A percentile compares a stretch with the other conserved stretches of the same genome.
These are phyloP conservation scores for Lepidostoma basale DNA, from an alignment of 1,140 invertebrate genomes.

Conservation along the genomic window DNA sequence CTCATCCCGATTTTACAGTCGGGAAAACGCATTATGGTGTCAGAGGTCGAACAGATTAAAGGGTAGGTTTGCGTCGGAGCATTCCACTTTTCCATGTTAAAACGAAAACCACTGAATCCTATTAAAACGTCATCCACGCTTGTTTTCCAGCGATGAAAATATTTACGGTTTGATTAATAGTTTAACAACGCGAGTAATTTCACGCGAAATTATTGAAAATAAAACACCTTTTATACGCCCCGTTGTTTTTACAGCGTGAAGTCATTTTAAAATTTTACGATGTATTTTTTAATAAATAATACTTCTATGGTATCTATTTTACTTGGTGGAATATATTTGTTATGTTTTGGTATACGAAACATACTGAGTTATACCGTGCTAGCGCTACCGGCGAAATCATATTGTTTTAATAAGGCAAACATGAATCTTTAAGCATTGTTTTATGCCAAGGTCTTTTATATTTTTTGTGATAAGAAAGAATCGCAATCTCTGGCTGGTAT, in stretches of 20 bases:
- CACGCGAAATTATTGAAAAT: conserved; percentile 7
- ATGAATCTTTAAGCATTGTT: too few relatives aligned
- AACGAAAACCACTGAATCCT: not conserved
- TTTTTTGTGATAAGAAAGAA: too few relatives aligned
- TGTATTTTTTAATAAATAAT: not conserved
- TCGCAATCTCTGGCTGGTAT: not conserved
- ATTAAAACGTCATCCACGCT: not conserved
- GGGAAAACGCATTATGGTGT: conserved; percentile 24
- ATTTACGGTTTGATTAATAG: conserved; percentile 19
- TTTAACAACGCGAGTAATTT: conserved; percentile 10
- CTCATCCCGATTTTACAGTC: conserved; percentile 16
- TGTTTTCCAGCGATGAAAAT: conserved; percentile 8
- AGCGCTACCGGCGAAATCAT: too few relatives aligned
- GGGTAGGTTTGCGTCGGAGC: conserved; percentile 13
- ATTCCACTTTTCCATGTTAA: conserved; percentile 23
- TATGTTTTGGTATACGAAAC: too few relatives aligned
- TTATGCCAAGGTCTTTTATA: too few relatives aligned
- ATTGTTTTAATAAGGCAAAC: too few relatives aligned
- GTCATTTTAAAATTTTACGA: not conserved
- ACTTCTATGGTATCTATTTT: too few relatives aligned
- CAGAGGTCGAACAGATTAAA: conserved; percentile 32
- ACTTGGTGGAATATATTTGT: too few relatives aligned
- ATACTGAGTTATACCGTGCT: too few relatives aligned
- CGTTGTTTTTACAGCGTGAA: not conserved
- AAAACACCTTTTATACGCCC: not conserved